A percentile compares a stretch with the other conserved stretches of the same genome.
These are phyloP conservation scores for Gymnorhina tibicen DNA, from an alignment of 2,113 vertebrate species.

Conservation along the genomic window DNA sequence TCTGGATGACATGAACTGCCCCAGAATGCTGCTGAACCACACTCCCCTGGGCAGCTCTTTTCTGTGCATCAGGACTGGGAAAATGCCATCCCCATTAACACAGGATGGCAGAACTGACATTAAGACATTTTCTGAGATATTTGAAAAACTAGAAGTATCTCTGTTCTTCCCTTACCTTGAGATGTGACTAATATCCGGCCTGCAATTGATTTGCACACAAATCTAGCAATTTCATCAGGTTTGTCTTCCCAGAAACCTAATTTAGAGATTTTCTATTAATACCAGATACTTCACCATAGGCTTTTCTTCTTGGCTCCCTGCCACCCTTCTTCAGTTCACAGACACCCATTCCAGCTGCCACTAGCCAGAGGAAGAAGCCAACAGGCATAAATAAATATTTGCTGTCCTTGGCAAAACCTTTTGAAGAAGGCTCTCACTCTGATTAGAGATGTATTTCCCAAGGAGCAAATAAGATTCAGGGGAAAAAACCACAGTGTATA, in stretches of 20 bases:
- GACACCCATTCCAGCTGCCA: neutral
- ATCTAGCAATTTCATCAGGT: constrained; percentile 8
- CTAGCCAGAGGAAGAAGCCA: neutral
- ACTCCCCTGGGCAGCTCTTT: neutral
- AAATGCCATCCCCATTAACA: neutral
- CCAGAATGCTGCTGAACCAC: neutral
- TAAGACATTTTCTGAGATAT: neutral
- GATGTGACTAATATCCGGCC: neutral
- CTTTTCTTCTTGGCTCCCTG: constrained; percentile 41
- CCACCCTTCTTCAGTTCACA: neutral
- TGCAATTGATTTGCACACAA: neutral
- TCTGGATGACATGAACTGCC: neutral
- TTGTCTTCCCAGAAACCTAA: constrained; percentile 37
- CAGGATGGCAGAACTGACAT: neutral
- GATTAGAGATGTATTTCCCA: neutral
- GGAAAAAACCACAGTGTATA: neutral
- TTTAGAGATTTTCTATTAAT: constrained; percentile 55
- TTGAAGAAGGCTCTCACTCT: neutral
- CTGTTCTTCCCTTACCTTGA: neutral
- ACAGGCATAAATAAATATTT: neutral
- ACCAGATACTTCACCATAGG: neutral
- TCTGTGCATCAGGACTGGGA: neutral
- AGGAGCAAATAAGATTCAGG: neutral
- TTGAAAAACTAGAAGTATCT: neutral
- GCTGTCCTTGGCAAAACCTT: neutral